These are phyloP conservation scores for Heteractis magnifica DNA, from an alignment of 92 coral and sea anemone genomes.

Conservation along the genomic window DNA sequence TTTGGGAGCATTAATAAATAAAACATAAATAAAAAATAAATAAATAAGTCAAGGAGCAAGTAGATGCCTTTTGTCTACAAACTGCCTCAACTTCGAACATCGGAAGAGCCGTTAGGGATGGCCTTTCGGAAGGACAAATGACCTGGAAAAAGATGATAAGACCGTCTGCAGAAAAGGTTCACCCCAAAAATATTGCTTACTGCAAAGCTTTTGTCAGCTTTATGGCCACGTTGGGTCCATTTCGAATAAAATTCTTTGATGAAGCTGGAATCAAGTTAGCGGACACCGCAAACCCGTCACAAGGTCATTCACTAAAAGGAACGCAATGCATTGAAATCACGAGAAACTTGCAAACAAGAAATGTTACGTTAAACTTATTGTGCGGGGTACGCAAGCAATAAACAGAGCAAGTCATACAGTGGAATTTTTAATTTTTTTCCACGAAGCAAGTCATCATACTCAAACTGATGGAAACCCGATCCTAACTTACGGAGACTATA, in stretches of 20 bases:
- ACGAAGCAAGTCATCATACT: slow-evolving; percentile 33
- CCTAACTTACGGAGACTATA: slow-evolving; percentile 24
- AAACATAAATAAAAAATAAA: neutral
- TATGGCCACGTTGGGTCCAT: no score
- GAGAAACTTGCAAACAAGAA: no score
- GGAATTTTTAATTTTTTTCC: slow-evolving; percentile 39
- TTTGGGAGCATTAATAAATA: no score
- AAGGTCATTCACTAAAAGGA: no score
- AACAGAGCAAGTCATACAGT: slow-evolving; percentile 28
- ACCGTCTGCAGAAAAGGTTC: no score
- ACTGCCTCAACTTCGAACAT: neutral
- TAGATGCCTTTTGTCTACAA: neutral
- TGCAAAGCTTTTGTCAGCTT: no score
- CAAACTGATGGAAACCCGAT: slow-evolving; percentile 42
- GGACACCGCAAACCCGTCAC: no score
- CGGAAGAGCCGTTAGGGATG: slow-evolving; percentile 7
- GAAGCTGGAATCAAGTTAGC: no score
- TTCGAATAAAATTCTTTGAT: no score
- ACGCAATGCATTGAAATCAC: no score
- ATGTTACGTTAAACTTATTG: no score
- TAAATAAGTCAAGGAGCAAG: neutral
- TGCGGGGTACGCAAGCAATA: slow-evolving; percentile 20
- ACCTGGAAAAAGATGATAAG: neutral
- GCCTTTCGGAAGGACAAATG: neutral
- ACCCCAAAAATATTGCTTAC: no score